Conservation (phyloP, 2,113 vertebrate species). For the Hiodon tergisus region DNA sequence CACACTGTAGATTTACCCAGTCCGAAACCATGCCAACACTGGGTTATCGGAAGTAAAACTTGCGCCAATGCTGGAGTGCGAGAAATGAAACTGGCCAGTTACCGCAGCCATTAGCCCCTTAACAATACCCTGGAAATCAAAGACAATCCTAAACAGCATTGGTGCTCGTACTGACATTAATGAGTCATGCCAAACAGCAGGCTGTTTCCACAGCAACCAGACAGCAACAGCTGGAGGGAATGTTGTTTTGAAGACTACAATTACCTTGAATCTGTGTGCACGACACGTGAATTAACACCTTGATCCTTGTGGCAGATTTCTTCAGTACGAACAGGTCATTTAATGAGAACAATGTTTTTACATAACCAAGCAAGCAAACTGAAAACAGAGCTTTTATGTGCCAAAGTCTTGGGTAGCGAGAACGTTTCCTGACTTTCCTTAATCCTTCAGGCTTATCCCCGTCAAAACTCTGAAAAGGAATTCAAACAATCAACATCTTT, state of each 20-base stretch:
- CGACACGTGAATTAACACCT: background rate
- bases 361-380: background rate
- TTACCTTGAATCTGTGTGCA: no score
- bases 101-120: background rate
- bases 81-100: no score
- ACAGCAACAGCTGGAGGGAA: background rate
- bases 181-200: background rate
- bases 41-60: background rate
- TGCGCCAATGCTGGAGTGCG: background rate
- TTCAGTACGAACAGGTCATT: background rate
- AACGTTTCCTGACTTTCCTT: background rate
- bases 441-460: background rate
- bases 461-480: background rate
- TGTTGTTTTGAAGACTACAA: background rate
- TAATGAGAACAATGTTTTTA: background rate
- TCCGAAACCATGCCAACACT: background rate
- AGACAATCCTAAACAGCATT: conserved; percentile 4
- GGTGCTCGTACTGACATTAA: background rate
- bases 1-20: background rate
- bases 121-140: conserved; percentile 1
- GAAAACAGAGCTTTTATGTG: background rate
- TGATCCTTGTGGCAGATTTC: background rate
- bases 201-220: conserved; percentile 5
- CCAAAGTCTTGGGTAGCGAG: background rate
- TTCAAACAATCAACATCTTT: conserved; percentile 2